These are phyloP conservation scores for Andrena minutula DNA, from an alignment of 2,888 invertebrate genomes.

Conservation along the genomic window DNA sequence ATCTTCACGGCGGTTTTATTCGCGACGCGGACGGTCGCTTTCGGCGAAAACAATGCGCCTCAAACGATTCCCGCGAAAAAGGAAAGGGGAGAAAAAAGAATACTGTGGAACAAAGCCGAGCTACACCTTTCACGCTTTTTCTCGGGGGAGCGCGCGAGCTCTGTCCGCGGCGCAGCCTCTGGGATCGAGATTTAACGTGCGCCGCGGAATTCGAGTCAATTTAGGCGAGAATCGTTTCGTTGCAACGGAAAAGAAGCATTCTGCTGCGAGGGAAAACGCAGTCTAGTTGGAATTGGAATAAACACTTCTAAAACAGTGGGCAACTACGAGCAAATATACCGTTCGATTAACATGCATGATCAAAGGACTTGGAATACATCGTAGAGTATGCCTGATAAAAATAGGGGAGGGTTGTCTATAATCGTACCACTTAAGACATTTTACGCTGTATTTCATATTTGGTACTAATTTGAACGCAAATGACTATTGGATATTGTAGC, in stretches of 20 bases:
- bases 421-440: too few species aligned
- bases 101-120: slow-evolving; percentile 47
- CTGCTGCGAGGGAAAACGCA: background rate
- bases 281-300: too few species aligned
- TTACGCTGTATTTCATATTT: too few species aligned
- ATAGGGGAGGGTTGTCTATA: too few species aligned
- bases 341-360: too few species aligned
- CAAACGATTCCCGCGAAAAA: slow-evolving; percentile 19
- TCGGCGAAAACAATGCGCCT: slow-evolving; percentile 55
- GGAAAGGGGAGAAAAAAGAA: slow-evolving; percentile 24
- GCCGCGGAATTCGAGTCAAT: slow-evolving; percentile 1
- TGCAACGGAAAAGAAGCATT: background rate
- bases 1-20: slow-evolving; percentile 54
- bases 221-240: slow-evolving; percentile 5
- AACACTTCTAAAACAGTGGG: too few species aligned
- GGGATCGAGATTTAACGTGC: slow-evolving; percentile 2
- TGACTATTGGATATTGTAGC: too few species aligned
- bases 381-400: too few species aligned
- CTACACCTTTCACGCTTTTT: slow-evolving; percentile 43
- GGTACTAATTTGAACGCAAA: too few species aligned
- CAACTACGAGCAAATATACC: too few species aligned
- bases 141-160: background rate
- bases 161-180: background rate
- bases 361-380: too few species aligned
- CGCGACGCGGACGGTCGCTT: slow-evolving; percentile 48